Evolutionary conservation across 2,797 vertebrate genomes (phyloP), one percentile per base, ranked within the genome.

Genomic region (Erpetoichthys calabaricus): DNA sequence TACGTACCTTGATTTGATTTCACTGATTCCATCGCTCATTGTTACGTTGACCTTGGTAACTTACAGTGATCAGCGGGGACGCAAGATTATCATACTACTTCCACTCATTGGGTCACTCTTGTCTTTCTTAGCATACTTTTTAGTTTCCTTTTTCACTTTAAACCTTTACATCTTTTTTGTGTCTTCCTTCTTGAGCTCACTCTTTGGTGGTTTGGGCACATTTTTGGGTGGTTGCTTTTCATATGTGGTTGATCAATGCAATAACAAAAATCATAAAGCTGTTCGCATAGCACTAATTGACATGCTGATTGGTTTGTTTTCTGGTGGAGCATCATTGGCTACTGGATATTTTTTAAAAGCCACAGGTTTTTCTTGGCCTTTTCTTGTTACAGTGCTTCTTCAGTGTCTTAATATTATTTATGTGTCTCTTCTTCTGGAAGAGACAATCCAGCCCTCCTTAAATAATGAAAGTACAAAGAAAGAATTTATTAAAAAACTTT

Each of bases 151-250:
- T 68, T 93, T 90, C 47, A 70, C 83, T 63, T 78, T 94, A 50
- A 83, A 88, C 56, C 55, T 93, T 52, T 88, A 88, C 68, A 9
- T 95, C 60, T 71, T 97, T 3, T 86, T 93, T 1, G 77, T 64
- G 4, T 71, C 86, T 3, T 64, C 82, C 2, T 70, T 96, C 43
- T 3, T 89, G 56, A 79, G 75, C 49, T 84, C 92, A 4, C 66
- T 97, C 47, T 92, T 89, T 44, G 96, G 96, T 0, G 89, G 92
- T 6, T 45, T 82, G 1, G 84, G 86, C 7, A 89, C 95, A 2
- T 86, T 99, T 56, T 69, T 94, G 2, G 94, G 93, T 1, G 91
- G 91, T 56, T 87, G 87, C 62, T 93, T 96, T 58, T 87, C 95
- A 55, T 98, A 92, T 51, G 69, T 97, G 56, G 89, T 89, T 0